Evolutionary conservation across 2,113 vertebrate species (phyloP).

Genomic region (Labrus mixtus): DNA sequence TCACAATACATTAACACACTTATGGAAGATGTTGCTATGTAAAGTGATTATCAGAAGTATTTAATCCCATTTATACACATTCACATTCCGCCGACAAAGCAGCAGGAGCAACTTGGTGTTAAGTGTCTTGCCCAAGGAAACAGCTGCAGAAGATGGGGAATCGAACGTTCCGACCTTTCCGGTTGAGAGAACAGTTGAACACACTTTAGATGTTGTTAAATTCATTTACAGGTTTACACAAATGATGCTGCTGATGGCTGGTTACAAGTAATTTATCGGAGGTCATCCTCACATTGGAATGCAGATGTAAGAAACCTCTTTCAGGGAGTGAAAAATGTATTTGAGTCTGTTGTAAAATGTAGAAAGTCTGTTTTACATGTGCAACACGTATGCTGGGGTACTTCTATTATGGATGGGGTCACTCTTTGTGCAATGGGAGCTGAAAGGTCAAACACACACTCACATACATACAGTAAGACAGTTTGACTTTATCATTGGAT

Average conservation of each 20-base stretch:
- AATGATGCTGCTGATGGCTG: background rate
- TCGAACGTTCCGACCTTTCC: too few relatives aligned
- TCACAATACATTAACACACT: too few relatives aligned
- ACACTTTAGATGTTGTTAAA: background rate
- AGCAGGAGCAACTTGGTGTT: too few relatives aligned
- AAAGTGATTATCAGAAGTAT: too few relatives aligned
- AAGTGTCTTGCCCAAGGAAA: too few relatives aligned
- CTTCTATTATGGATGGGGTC: conserved; percentile 53
- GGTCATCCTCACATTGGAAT: background rate
- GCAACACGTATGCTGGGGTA: background rate
- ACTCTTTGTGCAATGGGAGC: conserved; percentile 32
- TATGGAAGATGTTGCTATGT: too few relatives aligned
- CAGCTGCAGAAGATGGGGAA: too few relatives aligned
- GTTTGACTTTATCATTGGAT: background rate
- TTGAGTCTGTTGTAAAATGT: conserved; percentile 18
- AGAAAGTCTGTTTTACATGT: conserved; percentile 30
- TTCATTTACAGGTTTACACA: background rate
- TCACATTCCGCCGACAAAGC: too few relatives aligned
- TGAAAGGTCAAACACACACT: conserved; percentile 44
- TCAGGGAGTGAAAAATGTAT: background rate
- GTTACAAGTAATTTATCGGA: background rate
- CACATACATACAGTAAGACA: background rate
- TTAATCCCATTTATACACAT: too few relatives aligned
- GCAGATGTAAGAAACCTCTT: background rate
- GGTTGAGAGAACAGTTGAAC: too few relatives aligned